Conservation (phyloP, 2,113 vertebrate genomes). For the Onychostruthus taczanowskii region DNA sequence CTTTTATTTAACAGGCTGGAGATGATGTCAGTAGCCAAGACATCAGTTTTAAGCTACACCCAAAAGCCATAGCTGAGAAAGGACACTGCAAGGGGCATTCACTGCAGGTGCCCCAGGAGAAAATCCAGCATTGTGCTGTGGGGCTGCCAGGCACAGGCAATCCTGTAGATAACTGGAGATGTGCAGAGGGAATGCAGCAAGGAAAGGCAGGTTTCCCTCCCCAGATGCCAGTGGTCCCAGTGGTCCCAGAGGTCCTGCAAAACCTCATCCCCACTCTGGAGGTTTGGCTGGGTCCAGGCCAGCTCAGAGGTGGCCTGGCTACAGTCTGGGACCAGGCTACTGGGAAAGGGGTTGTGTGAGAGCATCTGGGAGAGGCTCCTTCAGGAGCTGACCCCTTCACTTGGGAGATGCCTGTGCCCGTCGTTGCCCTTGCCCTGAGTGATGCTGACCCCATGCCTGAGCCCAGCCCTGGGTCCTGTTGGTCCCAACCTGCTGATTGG, state of each 20-base stretch:
- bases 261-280: accelerated
- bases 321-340: not conserved
- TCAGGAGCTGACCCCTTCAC: accelerated
- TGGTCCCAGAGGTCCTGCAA: not conserved
- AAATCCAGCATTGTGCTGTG: not conserved
- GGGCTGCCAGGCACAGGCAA: not conserved
- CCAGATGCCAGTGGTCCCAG: not conserved
- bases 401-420: not conserved
- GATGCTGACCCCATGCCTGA: not conserved
- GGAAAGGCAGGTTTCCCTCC: not conserved
- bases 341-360: not conserved
- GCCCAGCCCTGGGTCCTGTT: not conserved
- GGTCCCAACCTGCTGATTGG: not conserved
- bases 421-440: not conserved
- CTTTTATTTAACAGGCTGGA: not conserved
- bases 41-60: not conserved
- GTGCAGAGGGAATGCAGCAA: not conserved
- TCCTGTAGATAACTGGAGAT: not conserved
- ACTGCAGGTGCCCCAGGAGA: not conserved
- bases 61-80: not conserved
- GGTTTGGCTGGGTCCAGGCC: not conserved
- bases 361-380: not conserved
- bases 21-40: not conserved
- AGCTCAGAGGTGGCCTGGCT: not conserved
- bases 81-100: not conserved